These are phyloP conservation scores for Amazona ochrocephala DNA, from an alignment of 2,797 vertebrate genomes.

Conservation along the genomic window DNA sequence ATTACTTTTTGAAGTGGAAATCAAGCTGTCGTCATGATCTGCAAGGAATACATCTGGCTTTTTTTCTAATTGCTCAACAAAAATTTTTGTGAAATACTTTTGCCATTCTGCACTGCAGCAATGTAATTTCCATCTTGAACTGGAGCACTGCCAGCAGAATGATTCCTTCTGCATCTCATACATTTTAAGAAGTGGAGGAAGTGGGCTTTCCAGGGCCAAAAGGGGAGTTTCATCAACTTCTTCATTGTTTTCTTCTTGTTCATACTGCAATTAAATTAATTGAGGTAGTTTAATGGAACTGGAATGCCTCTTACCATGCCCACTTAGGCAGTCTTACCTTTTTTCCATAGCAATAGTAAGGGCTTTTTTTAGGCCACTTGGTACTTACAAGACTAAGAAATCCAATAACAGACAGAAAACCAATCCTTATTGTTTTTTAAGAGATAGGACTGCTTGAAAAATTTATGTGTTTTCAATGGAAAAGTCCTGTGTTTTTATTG, in stretches of 20 bases:
- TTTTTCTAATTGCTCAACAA: neutral
- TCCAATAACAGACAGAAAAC: neutral
- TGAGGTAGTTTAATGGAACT: constrained; percentile 3
- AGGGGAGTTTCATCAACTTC: neutral
- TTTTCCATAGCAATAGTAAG: neutral
- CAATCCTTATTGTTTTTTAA: neutral
- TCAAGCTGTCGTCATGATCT: neutral
- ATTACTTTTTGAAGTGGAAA: constrained; percentile 40
- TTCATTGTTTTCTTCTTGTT: constrained; percentile 9
- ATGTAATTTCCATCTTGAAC: neutral
- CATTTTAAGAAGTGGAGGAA: constrained; percentile 3
- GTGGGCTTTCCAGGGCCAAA: neutral
- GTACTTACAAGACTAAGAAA: neutral
- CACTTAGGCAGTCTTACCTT: neutral
- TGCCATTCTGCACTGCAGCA: neutral
- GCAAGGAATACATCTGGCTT: neutral
- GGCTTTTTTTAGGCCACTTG: neutral
- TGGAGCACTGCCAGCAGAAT: neutral
- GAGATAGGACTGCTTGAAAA: neutral
- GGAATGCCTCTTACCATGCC: neutral
- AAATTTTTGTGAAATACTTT: constrained; percentile 15
- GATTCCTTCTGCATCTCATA: neutral
- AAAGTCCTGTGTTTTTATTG: neutral
- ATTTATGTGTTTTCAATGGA: neutral
- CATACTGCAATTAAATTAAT: neutral